Percentiles rank a stretch among this genome's conserved stretches.
Conservation (phyloP, 1,140 invertebrate genomes). For the Contarinia nasturtii region DNA sequence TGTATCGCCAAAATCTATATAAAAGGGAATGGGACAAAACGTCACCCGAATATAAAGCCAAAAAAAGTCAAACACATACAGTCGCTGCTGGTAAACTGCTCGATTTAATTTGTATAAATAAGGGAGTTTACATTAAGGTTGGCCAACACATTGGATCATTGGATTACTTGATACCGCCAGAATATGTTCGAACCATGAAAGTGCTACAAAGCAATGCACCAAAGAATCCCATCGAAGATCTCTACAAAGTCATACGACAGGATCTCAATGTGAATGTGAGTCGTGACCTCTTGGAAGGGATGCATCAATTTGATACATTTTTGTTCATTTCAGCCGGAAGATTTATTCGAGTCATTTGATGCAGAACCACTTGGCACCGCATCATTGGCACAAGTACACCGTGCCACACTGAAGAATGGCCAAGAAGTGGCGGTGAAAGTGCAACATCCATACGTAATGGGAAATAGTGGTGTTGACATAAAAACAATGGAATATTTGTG, state of each 20-base stretch:
- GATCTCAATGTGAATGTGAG: slow-evolving; percentile 70
- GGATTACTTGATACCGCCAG: slow-evolving; percentile 83
- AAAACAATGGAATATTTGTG: slow-evolving; percentile 91
- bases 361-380: slow-evolving; percentile 78
- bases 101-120: slow-evolving; percentile 77
- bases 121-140: slow-evolving; percentile 93
- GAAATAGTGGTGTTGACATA: slow-evolving; percentile 76
- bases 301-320: too few relatives aligned
- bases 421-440: slow-evolving; percentile 86
- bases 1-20: slow-evolving; percentile 62
- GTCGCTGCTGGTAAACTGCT: slow-evolving; percentile 72
- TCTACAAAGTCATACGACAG: slow-evolving; percentile 71
- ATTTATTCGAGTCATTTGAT: slow-evolving; percentile 76
- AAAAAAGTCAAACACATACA: slow-evolving; percentile 52
- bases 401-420: slow-evolving; percentile 71
- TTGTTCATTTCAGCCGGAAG: slow-evolving; percentile 36
- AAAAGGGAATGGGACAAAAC: slow-evolving; percentile 38
- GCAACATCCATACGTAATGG: slow-evolving; percentile 77
- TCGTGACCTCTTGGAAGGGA: too few relatives aligned
- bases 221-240: slow-evolving; percentile 60
- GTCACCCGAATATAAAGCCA: slow-evolving; percentile 42
- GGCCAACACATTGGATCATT: slow-evolving; percentile 93
- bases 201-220: slow-evolving; percentile 87
- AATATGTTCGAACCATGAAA: slow-evolving; percentile 86
- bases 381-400: slow-evolving; percentile 92